phyloP scores from a whole-genome alignment of 2,113 vertebrate species.

The Eulacestoma nigropectus region DNA sequence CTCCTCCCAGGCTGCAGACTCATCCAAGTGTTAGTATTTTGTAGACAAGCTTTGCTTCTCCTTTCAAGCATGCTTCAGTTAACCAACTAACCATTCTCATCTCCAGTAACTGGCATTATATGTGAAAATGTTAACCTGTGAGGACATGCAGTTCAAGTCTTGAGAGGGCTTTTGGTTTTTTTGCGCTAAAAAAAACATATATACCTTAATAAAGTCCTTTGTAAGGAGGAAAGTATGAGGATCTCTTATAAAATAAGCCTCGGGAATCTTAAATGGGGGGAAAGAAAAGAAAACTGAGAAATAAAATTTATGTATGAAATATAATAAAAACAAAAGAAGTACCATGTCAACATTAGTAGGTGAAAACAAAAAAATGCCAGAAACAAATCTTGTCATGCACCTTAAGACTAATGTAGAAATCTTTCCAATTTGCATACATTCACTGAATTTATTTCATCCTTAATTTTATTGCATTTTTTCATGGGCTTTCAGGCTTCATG shows the following conservation, averaged over 20 bases:
- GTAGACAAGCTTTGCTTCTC: slow-evolving; percentile 92
- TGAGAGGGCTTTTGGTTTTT: slow-evolving; percentile 29
- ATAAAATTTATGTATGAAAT: neutral
- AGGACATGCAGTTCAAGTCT: slow-evolving; percentile 79
- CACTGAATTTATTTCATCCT: neutral
- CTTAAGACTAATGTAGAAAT: neutral
- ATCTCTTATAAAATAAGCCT: slow-evolving; percentile 82
- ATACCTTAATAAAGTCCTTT: slow-evolving; percentile 77
- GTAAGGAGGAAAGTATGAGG: slow-evolving; percentile 78
- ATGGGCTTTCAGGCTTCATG: neutral
- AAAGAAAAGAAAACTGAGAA: slow-evolving; percentile 49
- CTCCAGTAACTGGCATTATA: slow-evolving; percentile 72
- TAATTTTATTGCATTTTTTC: neutral
- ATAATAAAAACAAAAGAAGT: neutral
- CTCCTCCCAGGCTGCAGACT: slow-evolving; percentile 86
- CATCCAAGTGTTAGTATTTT: slow-evolving; percentile 94
- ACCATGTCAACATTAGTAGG: neutral
- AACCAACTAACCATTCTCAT: slow-evolving; percentile 84
- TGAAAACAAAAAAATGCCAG: neutral
- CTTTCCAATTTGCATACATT: neutral
- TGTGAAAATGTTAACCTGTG: slow-evolving; percentile 85
- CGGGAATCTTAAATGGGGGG: slow-evolving; percentile 73
- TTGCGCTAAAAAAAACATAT: slow-evolving; percentile 32
- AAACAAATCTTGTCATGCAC: neutral
- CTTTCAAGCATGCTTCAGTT: slow-evolving; percentile 92